These are phyloP conservation scores for Aphodius granarius DNA, from an alignment of 2,888 invertebrate species.

Conservation along the genomic window DNA sequence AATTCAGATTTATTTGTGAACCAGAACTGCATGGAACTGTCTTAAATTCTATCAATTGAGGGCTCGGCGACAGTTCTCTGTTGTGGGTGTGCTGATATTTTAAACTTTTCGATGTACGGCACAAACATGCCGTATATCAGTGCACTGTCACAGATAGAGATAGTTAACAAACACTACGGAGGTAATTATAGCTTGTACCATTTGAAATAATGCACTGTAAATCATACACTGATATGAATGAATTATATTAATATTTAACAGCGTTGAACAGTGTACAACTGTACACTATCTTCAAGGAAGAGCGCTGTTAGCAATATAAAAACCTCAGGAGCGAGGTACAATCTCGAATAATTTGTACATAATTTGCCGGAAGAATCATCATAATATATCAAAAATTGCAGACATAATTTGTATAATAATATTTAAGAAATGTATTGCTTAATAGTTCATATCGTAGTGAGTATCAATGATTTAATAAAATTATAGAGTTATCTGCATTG, in stretches of 20 bases:
- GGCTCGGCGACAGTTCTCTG: neutral
- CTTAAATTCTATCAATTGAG: no score
- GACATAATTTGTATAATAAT: no score
- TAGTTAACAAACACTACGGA: constrained; percentile 18
- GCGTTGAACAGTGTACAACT: no score
- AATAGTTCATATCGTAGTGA: neutral
- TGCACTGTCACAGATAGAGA: constrained; percentile 19
- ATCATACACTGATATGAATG: constrained; percentile 17
- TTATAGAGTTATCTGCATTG: neutral
- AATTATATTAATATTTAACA: constrained; percentile 17
- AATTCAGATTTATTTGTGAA: no score
- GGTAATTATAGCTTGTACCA: constrained; percentile 18
- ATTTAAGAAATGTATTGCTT: no score
- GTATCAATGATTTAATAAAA: neutral
- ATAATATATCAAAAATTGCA: no score
- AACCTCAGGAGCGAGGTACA: no score
- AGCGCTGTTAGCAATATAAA: no score
- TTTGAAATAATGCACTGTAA: constrained; percentile 12
- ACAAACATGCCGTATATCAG: constrained; percentile 20
- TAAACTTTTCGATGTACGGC: neutral
- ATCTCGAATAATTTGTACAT: no score
- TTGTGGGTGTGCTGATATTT: neutral
- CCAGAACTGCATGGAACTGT: no score
- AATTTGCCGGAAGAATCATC: no score
- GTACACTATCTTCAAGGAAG: no score